Evolutionary conservation across 2,888 invertebrate species (phyloP).

Genomic region (Autographa gamma): DNA sequence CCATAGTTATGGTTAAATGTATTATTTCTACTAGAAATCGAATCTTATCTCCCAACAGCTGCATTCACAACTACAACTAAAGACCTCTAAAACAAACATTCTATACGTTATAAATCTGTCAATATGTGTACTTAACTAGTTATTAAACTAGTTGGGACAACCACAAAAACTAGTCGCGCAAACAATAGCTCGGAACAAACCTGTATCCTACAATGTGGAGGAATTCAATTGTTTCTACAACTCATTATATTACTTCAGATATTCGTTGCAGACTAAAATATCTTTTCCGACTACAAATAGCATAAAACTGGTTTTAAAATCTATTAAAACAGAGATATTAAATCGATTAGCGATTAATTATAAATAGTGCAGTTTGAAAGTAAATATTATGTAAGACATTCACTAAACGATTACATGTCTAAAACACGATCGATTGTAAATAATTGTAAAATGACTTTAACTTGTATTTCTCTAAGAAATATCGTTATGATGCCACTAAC

Average conservation of each 20-base stretch:
- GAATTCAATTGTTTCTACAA: constrained; percentile 53
- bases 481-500: constrained; percentile 1
- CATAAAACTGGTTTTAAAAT: background rate
- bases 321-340: background rate
- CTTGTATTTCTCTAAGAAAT: constrained; percentile 1
- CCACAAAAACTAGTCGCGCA: constrained; percentile 18
- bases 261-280: background rate
- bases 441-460: background rate
- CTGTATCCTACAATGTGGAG: constrained; percentile 30
- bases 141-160: constrained; percentile 23
- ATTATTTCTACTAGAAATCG: background rate
- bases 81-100: background rate
- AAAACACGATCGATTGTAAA: background rate
- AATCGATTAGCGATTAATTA: background rate
- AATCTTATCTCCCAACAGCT: background rate
- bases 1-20: background rate
- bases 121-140: constrained; percentile 21
- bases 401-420: constrained; percentile 1
- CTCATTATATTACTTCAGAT: constrained; percentile 12
- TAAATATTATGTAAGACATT: constrained; percentile 2
- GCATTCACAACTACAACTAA: background rate
- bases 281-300: no score
- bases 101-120: constrained; percentile 38
- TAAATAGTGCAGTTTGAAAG: constrained; percentile 2
- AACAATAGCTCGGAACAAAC: constrained; percentile 33